Conservation (phyloP, 2,113 vertebrate species). For the Tamias sibiricus region DNA sequence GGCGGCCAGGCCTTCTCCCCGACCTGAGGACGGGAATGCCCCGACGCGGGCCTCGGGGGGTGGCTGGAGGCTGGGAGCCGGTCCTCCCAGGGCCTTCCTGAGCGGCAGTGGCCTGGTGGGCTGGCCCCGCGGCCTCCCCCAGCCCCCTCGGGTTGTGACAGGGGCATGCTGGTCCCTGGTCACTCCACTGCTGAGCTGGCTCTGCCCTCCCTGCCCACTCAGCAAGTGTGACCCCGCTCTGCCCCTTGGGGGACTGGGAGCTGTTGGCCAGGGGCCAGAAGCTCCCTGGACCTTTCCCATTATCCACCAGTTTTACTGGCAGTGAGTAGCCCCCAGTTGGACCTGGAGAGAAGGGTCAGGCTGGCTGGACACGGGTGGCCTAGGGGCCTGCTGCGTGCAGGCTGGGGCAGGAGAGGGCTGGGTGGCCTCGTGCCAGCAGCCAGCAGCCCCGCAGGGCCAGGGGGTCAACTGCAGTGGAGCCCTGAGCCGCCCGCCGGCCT, state of each 20-base stretch:
- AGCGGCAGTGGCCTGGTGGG: neutral
- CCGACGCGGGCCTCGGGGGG: too few species aligned
- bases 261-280: neutral
- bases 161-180: neutral
- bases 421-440: neutral
- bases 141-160: neutral
- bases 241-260: neutral
- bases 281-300: neutral
- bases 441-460: constrained; percentile 72
- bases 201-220: neutral
- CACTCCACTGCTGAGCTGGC: neutral
- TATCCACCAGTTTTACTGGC: neutral
- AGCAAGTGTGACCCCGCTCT: neutral
- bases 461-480: constrained; percentile 83
- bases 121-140: neutral
- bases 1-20: neutral
- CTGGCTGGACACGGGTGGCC: neutral
- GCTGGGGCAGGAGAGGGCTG: neutral
- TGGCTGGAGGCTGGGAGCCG: neutral
- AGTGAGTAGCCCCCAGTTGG: neutral
- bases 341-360: neutral
- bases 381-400: too few species aligned
- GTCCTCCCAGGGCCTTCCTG: neutral
- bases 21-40: too few species aligned
- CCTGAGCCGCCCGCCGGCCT: constrained; percentile 78